Base-by-base conservation (phyloP, 2,113 vertebrate species). In the Protobothrops flavoviridis region DNA sequence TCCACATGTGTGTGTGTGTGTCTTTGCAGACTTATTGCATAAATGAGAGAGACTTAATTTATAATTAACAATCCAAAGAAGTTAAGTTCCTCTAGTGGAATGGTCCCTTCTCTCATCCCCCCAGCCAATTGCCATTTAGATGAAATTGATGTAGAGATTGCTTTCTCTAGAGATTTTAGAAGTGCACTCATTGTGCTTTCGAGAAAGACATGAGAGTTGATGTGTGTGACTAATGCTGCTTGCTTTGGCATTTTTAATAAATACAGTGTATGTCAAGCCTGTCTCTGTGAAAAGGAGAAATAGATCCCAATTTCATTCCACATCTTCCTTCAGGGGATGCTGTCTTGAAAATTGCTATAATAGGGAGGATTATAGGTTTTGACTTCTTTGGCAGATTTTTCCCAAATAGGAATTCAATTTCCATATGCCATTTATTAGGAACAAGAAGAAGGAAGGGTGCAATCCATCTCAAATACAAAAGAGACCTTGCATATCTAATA, bases 221-320 rank as follows among this genome's bases (percentile, higher is more conserved):
- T 94, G 93, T 88, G 94, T 74, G 91, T 93, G 59, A 96, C 90
- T 96, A 95, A 94, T 87, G 64, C 86, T 87, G 95, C 91, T 97
- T 96, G 95, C 94, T 97, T 97, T 90, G 95, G 94, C 55, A 5
- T 93, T 95, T 95, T 94, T 95, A 96, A 97, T 96, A 97, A 95
- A 96, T 94, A 94, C 81, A 91, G 95, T 93, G 88, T 26, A 94
- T 95, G 95, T 97, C 97, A 97, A 96, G 94, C 91, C 29, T 0
- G 43, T 94, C 94, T 93, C 17, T 95, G 92, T 95, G 94, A 95
- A 93, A 56, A 53, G 93, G 56, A 93, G 94, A 96, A 96, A 88
- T 94, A 93, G 95, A 85, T 96, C 94, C 95, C 6, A 39, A 91
- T 92, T 95, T 96, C 94, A 91, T 95, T 92, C 90, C 90, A 85